Evolutionary conservation across 1,140 invertebrate genomes (phyloP).

Genomic region (Ptiloglossa arizonensis): DNA sequence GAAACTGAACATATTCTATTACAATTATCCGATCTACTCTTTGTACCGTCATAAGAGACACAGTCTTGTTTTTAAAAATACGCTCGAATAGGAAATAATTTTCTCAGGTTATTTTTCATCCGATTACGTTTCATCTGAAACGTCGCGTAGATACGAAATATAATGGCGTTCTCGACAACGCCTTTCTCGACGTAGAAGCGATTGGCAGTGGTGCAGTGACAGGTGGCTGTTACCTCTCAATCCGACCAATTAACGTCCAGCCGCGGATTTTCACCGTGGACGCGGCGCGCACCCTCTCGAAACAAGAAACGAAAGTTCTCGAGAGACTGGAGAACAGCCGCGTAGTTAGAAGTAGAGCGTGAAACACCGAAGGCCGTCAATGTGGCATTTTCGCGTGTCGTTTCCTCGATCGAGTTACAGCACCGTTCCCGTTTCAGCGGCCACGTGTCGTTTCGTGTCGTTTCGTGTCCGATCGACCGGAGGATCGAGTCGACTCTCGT

Average conservation of each 20-base stretch:
- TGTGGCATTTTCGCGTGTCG: constrained; percentile 49
- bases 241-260: constrained; percentile 6
- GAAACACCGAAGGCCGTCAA: constrained; percentile 55
- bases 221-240: background rate
- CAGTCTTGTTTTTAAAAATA: too few species aligned
- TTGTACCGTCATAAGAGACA: too few species aligned
- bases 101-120: too few species aligned
- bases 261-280: constrained; percentile 34
- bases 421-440: constrained; percentile 26
- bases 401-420: constrained; percentile 44
- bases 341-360: constrained; percentile 54
- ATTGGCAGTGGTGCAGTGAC: background rate
- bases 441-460: constrained; percentile 22
- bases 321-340: constrained; percentile 34
- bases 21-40: too few species aligned
- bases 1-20: too few species aligned
- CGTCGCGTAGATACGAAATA: too few species aligned
- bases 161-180: too few species aligned
- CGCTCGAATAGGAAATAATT: too few species aligned
- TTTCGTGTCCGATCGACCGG: background rate
- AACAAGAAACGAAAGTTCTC: constrained; percentile 58
- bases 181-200: too few species aligned
- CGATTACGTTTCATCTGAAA: too few species aligned
- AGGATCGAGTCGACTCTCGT: background rate
- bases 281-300: constrained; percentile 32